Percentiles rank a stretch among this genome's conserved stretches.
These are phyloP conservation scores for Melieria crassipennis DNA, from an alignment of 2,888 invertebrate species.

Conservation along the genomic window DNA sequence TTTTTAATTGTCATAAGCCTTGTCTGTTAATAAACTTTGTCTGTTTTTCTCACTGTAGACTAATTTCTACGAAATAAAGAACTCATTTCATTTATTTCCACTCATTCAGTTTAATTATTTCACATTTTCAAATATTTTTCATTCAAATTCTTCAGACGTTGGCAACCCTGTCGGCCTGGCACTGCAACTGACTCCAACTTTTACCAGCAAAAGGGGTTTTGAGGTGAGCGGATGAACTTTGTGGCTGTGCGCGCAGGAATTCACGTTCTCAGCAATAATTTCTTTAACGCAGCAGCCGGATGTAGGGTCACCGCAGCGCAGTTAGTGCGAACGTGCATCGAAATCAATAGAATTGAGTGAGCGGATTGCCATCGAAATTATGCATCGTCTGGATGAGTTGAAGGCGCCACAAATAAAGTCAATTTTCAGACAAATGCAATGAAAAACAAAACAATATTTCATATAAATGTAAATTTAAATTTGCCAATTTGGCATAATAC, in stretches of 20 bases:
- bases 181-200: slow-evolving; percentile 1
- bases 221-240: slow-evolving; percentile 27
- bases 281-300: slow-evolving; percentile 7
- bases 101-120: too few relatives aligned
- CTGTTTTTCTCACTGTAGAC: too few relatives aligned
- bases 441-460: neutral
- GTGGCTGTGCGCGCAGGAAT: slow-evolving; percentile 9
- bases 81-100: too few relatives aligned
- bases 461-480: neutral
- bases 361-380: too few relatives aligned
- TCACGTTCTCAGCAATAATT: neutral
- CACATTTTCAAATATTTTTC: too few relatives aligned
- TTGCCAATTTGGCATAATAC: neutral
- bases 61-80: too few relatives aligned
- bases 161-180: neutral
- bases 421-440: neutral
- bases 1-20: too few relatives aligned
- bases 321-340: slow-evolving; percentile 21
- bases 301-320: slow-evolving; percentile 19
- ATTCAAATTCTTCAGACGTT: neutral
- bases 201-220: slow-evolving; percentile 22
- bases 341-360: too few relatives aligned
- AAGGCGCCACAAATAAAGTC: too few relatives aligned
- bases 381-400: too few relatives aligned
- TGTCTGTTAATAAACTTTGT: too few relatives aligned